Evolutionary conservation across 2,797 vertebrate genomes (phyloP).

Genomic region (Catostomus latipinnis): DNA sequence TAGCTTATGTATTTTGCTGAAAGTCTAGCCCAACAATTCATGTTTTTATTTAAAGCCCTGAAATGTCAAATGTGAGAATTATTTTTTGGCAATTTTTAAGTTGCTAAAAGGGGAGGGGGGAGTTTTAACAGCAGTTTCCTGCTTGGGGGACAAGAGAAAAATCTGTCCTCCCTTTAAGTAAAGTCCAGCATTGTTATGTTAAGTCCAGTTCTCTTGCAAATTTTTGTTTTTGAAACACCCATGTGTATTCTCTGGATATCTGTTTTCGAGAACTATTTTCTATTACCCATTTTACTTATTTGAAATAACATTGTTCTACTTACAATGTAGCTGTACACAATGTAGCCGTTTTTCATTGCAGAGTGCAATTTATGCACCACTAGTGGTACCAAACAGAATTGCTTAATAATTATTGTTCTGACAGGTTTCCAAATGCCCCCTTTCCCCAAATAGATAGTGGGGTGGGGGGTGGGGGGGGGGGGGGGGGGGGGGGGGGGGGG

Average conservation of each 20-base stretch:
- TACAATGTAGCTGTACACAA: neutral
- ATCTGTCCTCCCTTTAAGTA: slow-evolving; percentile 76
- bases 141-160: slow-evolving; percentile 78
- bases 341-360: no score
- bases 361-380: neutral
- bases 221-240: neutral
- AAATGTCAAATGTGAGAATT: slow-evolving; percentile 47
- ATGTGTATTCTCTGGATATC: neutral
- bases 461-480: no score
- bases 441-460: neutral
- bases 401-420: neutral
- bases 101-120: slow-evolving; percentile 37
- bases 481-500: no score
- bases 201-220: neutral
- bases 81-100: slow-evolving; percentile 53
- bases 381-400: neutral
- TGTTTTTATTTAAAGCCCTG: slow-evolving; percentile 68
- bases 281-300: neutral
- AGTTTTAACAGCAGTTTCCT: slow-evolving; percentile 75
- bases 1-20: slow-evolving; percentile 54
- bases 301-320: neutral
- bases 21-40: slow-evolving; percentile 45
- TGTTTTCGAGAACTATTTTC: neutral
- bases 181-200: slow-evolving; percentile 67
- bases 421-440: neutral